Evolutionary conservation across 2,888 invertebrate genomes (phyloP), one percentile per base, ranked within the genome.

Genomic region (Stenoptilia bipunctidactyla): DNA sequence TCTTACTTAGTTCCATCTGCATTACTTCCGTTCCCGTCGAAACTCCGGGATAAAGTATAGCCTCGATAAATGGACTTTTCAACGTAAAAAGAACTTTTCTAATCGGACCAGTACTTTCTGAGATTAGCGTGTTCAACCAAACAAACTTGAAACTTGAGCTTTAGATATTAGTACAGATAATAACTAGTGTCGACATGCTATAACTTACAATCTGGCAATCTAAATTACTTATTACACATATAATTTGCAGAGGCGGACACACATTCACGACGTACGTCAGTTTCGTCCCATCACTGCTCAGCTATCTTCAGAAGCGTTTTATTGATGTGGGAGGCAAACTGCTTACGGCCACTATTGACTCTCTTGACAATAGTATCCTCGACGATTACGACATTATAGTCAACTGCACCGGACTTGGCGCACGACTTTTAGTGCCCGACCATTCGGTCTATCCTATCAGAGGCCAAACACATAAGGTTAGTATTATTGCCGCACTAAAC

Each of bases 331-430:
- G 90, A 4, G 94, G 93, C 0, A 86, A 79, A 50, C 66, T 92
- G 3, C 2, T 60, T 1, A 46, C 49, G 13, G 53, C 51, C 0
- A 56, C 54, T 20, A 44, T 83, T 8, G 45, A 45, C 1, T 71
- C 75, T 0, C 43, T 83, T 0, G 41, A 51, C 1, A 70, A 84
- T 9, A 62, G 79, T 38, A 59, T 90, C 0, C 61, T 87, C 2
- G 74, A 86, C 25, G 64, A 68, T 0, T 90, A 76, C 53, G 89
- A 93, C 58, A 79, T 92, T 0, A 75, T 95, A n/a, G 85, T 95
- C 34, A 94, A 95, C 63, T 95, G 94, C 51, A 85, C 89, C 1
- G 95, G 93, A 1, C 56, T 94, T 1, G 89, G 88, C 1, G 88
- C 94, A 0, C 76, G 79, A 48, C 47, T 76, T 6, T 62, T 94